phyloP scores from a whole-genome alignment of 2,797 vertebrate species.

The Ptychobarbus kaznakovi region DNA sequence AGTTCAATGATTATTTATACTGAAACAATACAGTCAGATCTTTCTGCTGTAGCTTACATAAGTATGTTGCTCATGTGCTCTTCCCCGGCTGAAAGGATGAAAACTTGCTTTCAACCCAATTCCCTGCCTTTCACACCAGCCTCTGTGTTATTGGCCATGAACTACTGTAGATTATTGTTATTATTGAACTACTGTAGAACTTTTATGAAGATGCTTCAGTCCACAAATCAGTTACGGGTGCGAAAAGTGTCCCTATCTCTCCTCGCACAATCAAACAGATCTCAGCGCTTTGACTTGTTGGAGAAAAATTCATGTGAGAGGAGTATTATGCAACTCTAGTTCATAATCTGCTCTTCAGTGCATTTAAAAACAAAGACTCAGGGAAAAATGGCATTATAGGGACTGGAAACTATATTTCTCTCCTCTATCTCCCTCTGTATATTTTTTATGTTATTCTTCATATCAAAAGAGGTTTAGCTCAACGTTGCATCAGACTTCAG shows the following conservation, averaged over 20 bases:
- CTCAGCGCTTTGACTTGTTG: slow-evolving; percentile 67
- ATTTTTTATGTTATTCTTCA: neutral
- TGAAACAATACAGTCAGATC: slow-evolving; percentile 21
- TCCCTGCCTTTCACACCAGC: neutral
- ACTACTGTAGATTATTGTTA: neutral
- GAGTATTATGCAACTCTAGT: slow-evolving; percentile 29
- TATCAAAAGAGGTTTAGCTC: neutral
- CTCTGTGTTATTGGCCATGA: slow-evolving; percentile 11
- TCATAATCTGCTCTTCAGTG: slow-evolving; percentile 16
- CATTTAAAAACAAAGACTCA: slow-evolving; percentile 15
- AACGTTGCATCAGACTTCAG: slow-evolving; percentile 21
- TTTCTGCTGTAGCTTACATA: neutral
- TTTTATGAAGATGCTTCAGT: slow-evolving; percentile 56
- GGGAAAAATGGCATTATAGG: neutral
- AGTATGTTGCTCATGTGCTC: slow-evolving; percentile 9
- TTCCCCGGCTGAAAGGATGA: neutral
- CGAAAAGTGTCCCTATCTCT: slow-evolving; percentile 45
- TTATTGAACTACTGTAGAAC: neutral
- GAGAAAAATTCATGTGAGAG: slow-evolving; percentile 74
- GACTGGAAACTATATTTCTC: neutral
- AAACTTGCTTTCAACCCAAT: slow-evolving; percentile 14
- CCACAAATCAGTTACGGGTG: slow-evolving; percentile 58
- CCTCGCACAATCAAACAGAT: slow-evolving; percentile 72
- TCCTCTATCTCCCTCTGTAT: neutral
- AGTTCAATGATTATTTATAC: slow-evolving; percentile 27